Base-by-base conservation (phyloP, 2,113 vertebrate genomes). In the Rhombomys opimus region DNA sequence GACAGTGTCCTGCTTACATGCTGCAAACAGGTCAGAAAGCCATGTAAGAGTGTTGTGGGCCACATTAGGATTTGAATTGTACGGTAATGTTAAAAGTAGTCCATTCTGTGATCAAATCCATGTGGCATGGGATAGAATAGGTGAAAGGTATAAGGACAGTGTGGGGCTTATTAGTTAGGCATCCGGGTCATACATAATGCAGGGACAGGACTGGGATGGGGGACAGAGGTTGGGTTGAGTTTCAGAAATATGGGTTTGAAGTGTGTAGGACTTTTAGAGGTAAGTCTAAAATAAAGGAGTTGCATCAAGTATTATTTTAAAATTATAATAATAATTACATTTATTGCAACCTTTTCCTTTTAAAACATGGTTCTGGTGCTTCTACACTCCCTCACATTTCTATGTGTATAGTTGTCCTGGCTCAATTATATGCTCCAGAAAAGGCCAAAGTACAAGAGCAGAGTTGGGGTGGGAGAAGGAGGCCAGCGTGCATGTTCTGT, bases 271-370 rank as follows among this genome's bases (percentile, higher is more conserved):
- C 23, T 93, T 96, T 32, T 72, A 93, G 88, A 84, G n/a, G 23
- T 78, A 15, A 12, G 35, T 77, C 61, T 94, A 38, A 96, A 95
- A 87, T 92, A 11, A 86, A 92, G 94, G 59, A 75, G 50, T 3
- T 27, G 35, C 93, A 95, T 75, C 22, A 84, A 30, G 52, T 94
- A 5, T 92, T 91, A 67, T 84, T 96, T 92, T 92, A 68, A 95
- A 94, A 87, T 93, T 50, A 72, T 85, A 23, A 50, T 63, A 68
- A 32, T 67, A 27, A 87, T 57, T 85, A 18, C 8, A 46, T 95
- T 87, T 84, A 15, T 89, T 81, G 27, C 41, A 32, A 17, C 30
- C 1, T 35, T 87, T 46, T 93, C 27, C 87, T 91, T 80, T 85
- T n/a, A 67, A 46, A 57, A 50, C 8, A 38, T 20, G 75, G 54